Evolutionary conservation across 2,113 vertebrate genomes (phyloP).

Genomic region (Proterorhinus semilunaris): DNA sequence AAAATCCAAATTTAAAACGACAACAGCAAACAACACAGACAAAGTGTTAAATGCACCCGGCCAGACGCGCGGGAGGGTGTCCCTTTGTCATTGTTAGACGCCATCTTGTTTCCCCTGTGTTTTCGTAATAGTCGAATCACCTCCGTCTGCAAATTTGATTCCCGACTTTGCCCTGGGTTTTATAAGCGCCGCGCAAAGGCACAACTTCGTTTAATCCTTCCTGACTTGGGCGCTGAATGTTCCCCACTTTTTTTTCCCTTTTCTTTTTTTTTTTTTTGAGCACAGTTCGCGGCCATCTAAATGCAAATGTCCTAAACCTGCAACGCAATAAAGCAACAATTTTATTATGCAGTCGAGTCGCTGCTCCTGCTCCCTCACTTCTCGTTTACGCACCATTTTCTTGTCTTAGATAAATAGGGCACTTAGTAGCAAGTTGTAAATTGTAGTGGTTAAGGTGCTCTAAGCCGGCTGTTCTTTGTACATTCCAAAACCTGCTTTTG

Average conservation of each 20-base stretch:
- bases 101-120: neutral
- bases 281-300: conserved; percentile 81
- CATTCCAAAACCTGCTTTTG: neutral
- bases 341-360: conserved; percentile 2
- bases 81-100: conserved; percentile 41
- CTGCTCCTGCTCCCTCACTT: neutral
- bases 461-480: conserved; percentile 6
- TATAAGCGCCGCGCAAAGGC: conserved; percentile 1
- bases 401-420: conserved; percentile 41
- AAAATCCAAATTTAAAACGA: neutral
- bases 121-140: neutral
- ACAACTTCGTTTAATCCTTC: conserved; percentile 46
- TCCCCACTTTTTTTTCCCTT: conserved; percentile 27
- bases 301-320: conserved; percentile 80
- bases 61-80: conserved; percentile 53
- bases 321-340: conserved; percentile 42
- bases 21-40: conserved; percentile 2
- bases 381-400: conserved; percentile 13
- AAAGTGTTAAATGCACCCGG: conserved; percentile 1
- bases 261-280: conserved; percentile 20
- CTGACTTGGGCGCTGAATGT: conserved; percentile 44
- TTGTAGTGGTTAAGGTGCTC: conserved; percentile 27
- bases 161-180: conserved; percentile 29
- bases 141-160: conserved; percentile 3
- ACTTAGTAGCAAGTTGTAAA: conserved; percentile 28